Evolutionary conservation across 2,888 invertebrate species (phyloP).

Genomic region (Ichneumon xanthorius): DNA sequence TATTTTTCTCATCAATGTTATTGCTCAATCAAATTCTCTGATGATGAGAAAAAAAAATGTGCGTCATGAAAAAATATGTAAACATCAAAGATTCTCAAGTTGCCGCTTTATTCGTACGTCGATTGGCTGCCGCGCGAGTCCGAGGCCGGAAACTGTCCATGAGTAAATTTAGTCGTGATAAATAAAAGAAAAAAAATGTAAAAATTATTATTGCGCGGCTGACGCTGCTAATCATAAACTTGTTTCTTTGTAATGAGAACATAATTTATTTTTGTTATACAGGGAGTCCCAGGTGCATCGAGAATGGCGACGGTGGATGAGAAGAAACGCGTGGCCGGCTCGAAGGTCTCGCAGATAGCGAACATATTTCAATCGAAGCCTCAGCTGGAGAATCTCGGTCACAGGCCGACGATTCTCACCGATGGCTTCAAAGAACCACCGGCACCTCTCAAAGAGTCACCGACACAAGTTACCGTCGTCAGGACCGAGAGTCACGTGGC

Average conservation of each 20-base stretch:
- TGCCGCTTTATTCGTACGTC: background rate
- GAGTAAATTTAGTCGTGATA: background rate
- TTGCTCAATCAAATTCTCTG: too few relatives aligned
- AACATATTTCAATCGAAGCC: conserved; percentile 92
- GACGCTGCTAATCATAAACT: too few relatives aligned
- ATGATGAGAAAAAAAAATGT: background rate
- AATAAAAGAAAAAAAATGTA: background rate
- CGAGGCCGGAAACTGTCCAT: background rate
- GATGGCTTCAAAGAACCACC: conserved; percentile 85
- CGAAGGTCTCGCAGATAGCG: conserved; percentile 96
- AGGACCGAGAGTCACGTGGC: conserved; percentile 95
- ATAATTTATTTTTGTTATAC: conserved; percentile 16
- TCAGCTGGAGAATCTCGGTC: conserved; percentile 80
- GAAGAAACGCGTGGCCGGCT: conserved; percentile 89
- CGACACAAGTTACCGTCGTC: conserved; percentile 90
- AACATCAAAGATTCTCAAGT: background rate
- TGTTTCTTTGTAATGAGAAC: too few relatives aligned
- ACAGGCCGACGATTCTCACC: conserved; percentile 77
- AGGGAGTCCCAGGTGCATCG: conserved; percentile 48
- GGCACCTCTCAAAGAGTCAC: conserved; percentile 82
- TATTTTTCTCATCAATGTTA: too few relatives aligned
- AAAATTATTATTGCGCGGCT: background rate
- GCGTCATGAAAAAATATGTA: background rate
- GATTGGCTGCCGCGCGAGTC: background rate
- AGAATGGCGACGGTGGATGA: conserved; percentile 89